phyloP scores from a whole-genome alignment of 35 echinoderm and acorn worm species.

The Ophioderma brevispina region DNA sequence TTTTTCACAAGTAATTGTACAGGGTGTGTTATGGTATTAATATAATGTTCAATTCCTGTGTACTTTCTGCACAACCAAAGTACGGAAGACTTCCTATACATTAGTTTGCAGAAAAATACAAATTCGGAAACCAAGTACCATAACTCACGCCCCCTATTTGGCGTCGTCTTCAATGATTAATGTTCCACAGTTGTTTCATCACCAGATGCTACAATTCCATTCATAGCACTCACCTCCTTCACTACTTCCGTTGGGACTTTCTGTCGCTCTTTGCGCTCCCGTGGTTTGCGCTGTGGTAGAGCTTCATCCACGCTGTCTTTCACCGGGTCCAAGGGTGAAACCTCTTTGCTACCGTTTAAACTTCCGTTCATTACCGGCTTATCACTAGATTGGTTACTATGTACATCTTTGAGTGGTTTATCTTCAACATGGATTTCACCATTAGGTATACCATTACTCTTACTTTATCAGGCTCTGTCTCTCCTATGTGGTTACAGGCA shows the following conservation, averaged over 20 bases:
- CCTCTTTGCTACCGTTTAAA: not conserved
- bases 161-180: too few relatives aligned
- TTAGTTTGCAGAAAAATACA: too few relatives aligned
- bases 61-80: too few relatives aligned
- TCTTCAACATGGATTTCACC: not conserved
- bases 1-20: too few relatives aligned
- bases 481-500: not conserved
- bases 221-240: not conserved
- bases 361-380: constrained; percentile 17
- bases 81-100: too few relatives aligned
- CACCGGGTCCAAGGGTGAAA: not conserved
- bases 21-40: too few relatives aligned
- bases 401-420: not conserved
- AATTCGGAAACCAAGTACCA: too few relatives aligned
- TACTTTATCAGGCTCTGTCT: not conserved
- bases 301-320: not conserved
- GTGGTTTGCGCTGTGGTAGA: constrained; percentile 44
- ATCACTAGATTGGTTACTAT: not conserved
- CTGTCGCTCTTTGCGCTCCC: constrained; percentile 23
- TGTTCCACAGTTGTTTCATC: not conserved
- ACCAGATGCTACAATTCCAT: not conserved
- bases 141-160: too few relatives aligned
- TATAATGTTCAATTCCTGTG: too few relatives aligned
- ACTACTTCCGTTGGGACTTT: not conserved
- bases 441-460: not conserved